Conservation (phyloP, 1,140 invertebrate species). For the Tetragnatha versicolor region DNA sequence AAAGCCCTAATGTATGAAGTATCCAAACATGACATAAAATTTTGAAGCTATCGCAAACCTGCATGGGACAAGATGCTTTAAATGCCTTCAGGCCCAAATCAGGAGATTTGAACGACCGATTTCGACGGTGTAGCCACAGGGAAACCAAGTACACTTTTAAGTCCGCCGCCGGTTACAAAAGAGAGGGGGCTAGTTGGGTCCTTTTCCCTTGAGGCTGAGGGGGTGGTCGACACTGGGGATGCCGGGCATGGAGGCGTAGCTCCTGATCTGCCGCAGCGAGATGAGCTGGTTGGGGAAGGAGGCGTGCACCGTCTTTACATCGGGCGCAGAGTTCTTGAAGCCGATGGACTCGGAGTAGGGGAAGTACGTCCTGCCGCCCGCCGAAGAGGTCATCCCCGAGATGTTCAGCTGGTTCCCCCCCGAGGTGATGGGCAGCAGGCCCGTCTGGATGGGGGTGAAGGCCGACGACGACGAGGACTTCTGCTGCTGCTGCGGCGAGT, state of each 20-base stretch:
- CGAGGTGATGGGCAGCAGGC: slow-evolving; percentile 44
- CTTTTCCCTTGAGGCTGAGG: slow-evolving; percentile 69
- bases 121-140: too few species aligned
- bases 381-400: slow-evolving; percentile 54
- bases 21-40: too few species aligned
- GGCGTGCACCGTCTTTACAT: slow-evolving; percentile 67
- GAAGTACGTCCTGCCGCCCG: slow-evolving; percentile 76
- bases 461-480: slow-evolving; percentile 64
- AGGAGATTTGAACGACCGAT: too few species aligned
- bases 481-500: neutral
- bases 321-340: slow-evolving; percentile 66
- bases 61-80: too few species aligned
- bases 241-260: slow-evolving; percentile 90
- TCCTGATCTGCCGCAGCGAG: slow-evolving; percentile 93
- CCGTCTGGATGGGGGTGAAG: slow-evolving; percentile 77
- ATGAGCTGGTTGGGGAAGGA: slow-evolving; percentile 92
- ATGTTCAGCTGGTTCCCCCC: slow-evolving; percentile 40
- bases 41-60: too few species aligned
- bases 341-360: slow-evolving; percentile 86
- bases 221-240: slow-evolving; percentile 65
- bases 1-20: too few species aligned
- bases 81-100: too few species aligned
- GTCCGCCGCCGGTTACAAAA: neutral
- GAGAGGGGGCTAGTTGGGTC: slow-evolving; percentile 49
- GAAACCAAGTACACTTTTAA: too few species aligned